phyloP scores from a whole-genome alignment of 2,113 vertebrate genomes.

The Pollimyrus isidori region DNA sequence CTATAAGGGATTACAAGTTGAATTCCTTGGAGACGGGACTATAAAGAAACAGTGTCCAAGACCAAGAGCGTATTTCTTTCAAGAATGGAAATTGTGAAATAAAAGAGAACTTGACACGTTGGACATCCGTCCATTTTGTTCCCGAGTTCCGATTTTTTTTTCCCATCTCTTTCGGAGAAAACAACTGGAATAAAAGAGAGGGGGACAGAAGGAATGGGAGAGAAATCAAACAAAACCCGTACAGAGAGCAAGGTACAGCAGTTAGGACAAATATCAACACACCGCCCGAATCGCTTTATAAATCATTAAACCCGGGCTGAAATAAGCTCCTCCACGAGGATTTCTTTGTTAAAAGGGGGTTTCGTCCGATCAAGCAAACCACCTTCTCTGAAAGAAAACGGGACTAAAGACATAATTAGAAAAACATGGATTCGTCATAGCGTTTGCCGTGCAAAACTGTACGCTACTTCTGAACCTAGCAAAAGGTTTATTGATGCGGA shows the following conservation, averaged over 20 bases:
- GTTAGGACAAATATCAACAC: slow-evolving; percentile 42
- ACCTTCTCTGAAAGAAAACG: slow-evolving; percentile 20
- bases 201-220: slow-evolving; percentile 53
- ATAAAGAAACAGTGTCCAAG: slow-evolving; percentile 4
- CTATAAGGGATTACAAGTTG: slow-evolving; percentile 45
- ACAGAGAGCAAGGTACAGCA: slow-evolving; percentile 55
- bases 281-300: slow-evolving; percentile 36
- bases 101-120: slow-evolving; percentile 39
- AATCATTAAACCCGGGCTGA: slow-evolving; percentile 20
- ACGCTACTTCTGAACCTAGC: neutral
- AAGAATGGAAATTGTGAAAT: slow-evolving; percentile 52
- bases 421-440: slow-evolving; percentile 51
- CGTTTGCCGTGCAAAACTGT: slow-evolving; percentile 24
- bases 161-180: slow-evolving; percentile 6
- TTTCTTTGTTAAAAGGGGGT: slow-evolving; percentile 25
- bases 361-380: slow-evolving; percentile 17
- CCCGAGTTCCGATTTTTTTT: slow-evolving; percentile 15
- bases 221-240: slow-evolving; percentile 41
- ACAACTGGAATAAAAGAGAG: slow-evolving; percentile 13
- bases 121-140: slow-evolving; percentile 25
- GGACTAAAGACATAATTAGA: slow-evolving; percentile 36
- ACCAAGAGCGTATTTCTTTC: slow-evolving; percentile 32
- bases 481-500: neutral
- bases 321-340: slow-evolving; percentile 35
- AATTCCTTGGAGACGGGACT: slow-evolving; percentile 20